phyloP scores from a whole-genome alignment of 30 jellyfish, hydroid and myxozoan species.

The Aurelia aurita region DNA sequence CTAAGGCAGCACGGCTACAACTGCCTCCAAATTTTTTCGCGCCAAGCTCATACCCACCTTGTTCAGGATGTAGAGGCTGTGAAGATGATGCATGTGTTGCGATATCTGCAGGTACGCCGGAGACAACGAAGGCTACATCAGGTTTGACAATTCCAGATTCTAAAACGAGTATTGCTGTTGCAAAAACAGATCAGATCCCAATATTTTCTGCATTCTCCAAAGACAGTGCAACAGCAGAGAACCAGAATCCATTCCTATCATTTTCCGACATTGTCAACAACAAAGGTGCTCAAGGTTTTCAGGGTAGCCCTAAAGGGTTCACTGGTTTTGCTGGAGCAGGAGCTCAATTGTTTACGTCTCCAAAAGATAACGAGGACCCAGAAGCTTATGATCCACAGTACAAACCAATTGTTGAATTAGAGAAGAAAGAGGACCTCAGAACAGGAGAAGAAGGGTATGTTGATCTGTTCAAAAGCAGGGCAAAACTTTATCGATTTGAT shows the following conservation, averaged over 20 bases:
- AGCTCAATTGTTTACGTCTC: slow-evolving; percentile 34
- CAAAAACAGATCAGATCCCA: no score
- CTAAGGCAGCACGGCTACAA: slow-evolving; percentile 76
- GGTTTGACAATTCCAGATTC: no score
- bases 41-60: slow-evolving; percentile 53
- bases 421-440: slow-evolving; percentile 40
- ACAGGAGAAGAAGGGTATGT: slow-evolving; percentile 77
- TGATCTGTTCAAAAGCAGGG: slow-evolving; percentile 41
- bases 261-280: slow-evolving; percentile 51
- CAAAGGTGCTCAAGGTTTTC: background rate
- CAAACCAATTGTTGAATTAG: slow-evolving; percentile 58
- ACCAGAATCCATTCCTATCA: slow-evolving; percentile 1
- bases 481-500: slow-evolving; percentile 77
- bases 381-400: slow-evolving; percentile 56
- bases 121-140: no score
- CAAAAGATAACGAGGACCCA: slow-evolving; percentile 32
- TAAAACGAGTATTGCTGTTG: no score
- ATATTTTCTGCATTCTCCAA: no score
- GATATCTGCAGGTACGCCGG: no score
- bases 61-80: slow-evolving; percentile 75
- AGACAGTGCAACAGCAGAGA: no score
- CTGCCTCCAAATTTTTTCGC: slow-evolving; percentile 82
- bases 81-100: background rate
- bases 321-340: slow-evolving; percentile 64
- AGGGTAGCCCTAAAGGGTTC: background rate